Conservation (phyloP, 2,113 vertebrate species). For the Cyprinodon brontotheroides region DNA sequence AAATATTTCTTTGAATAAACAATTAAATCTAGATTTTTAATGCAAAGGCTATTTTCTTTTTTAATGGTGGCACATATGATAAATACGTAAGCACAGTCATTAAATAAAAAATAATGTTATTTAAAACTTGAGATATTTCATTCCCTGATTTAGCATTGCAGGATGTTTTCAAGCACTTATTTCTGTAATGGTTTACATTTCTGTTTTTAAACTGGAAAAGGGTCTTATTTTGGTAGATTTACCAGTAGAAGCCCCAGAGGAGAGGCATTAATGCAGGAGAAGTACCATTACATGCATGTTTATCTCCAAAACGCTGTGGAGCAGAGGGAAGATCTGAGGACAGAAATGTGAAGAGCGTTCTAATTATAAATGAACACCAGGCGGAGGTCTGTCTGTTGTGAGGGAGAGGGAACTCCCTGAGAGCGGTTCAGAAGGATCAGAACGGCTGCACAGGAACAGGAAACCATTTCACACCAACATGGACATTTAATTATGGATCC, state of each 20-base stretch:
- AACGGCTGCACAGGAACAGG: conserved; percentile 22
- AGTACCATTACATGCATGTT: not conserved
- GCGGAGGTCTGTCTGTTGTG: not conserved
- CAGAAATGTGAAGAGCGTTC: conserved; percentile 4
- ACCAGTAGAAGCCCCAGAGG: not conserved
- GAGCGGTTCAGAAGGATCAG: conserved; percentile 12
- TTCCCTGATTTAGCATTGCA: too few relatives aligned
- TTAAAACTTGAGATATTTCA: too few relatives aligned
- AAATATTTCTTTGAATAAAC: too few relatives aligned
- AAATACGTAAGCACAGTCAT: too few relatives aligned
- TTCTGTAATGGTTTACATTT: too few relatives aligned
- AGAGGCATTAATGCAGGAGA: not conserved
- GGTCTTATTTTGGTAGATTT: not conserved
- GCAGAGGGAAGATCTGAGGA: not conserved
- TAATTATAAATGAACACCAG: conserved; percentile 37
- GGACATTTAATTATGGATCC: conserved; percentile 33
- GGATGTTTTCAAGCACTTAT: too few relatives aligned
- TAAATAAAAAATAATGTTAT: too few relatives aligned
- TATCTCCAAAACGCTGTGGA: not conserved
- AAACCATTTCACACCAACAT: conserved; percentile 34
- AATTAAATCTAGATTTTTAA: too few relatives aligned
- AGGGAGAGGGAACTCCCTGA: not conserved
- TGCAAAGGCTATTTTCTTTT: too few relatives aligned
- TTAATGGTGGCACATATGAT: too few relatives aligned
- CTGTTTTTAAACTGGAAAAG: not conserved